These are phyloP conservation scores for Merodon equestris DNA, from an alignment of 2,888 invertebrate species.

Conservation along the genomic window DNA sequence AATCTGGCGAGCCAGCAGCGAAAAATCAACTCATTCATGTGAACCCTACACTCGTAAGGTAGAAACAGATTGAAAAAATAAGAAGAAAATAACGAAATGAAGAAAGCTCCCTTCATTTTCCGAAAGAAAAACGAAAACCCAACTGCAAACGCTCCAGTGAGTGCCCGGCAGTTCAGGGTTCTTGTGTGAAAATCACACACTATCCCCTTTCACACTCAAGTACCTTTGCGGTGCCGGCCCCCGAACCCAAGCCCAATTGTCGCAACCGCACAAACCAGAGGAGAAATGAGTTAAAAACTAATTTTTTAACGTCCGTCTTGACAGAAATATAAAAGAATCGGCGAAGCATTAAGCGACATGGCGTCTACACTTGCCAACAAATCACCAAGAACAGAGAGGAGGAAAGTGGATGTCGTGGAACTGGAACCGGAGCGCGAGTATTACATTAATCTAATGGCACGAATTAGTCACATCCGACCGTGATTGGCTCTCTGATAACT, in stretches of 20 bases:
- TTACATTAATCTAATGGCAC: not conserved
- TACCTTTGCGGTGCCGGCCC: slow-evolving; percentile 23
- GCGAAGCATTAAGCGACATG: slow-evolving; percentile 38
- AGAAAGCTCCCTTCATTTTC: too few species aligned
- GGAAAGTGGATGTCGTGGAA: too few species aligned
- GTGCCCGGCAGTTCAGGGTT: too few species aligned
- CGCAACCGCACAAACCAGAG: slow-evolving; percentile 6
- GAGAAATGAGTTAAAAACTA: slow-evolving; percentile 38
- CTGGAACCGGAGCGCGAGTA: too few species aligned
- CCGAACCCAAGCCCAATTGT: slow-evolving; percentile 10
- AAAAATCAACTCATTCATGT: slow-evolving; percentile 32
- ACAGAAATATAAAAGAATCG: slow-evolving; percentile 45
- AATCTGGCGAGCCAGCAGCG: slow-evolving; percentile 29
- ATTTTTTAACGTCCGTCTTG: slow-evolving; percentile 48
- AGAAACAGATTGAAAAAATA: not conserved
- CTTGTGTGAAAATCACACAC: slow-evolving; percentile 55
- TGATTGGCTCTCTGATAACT: slow-evolving; percentile 2
- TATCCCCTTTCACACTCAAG: slow-evolving; percentile 29
- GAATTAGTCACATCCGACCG: slow-evolving; percentile 38
- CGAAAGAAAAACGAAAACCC: slow-evolving; percentile 4
- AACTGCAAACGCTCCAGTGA: slow-evolving; percentile 45
- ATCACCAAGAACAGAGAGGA: slow-evolving; percentile 1
- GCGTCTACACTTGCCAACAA: slow-evolving; percentile 11
- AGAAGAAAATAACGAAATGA: too few species aligned
- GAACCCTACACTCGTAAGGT: slow-evolving; percentile 28